phyloP scores from a whole-genome alignment of 2,797 vertebrate species.

The Poecilia velifera region DNA sequence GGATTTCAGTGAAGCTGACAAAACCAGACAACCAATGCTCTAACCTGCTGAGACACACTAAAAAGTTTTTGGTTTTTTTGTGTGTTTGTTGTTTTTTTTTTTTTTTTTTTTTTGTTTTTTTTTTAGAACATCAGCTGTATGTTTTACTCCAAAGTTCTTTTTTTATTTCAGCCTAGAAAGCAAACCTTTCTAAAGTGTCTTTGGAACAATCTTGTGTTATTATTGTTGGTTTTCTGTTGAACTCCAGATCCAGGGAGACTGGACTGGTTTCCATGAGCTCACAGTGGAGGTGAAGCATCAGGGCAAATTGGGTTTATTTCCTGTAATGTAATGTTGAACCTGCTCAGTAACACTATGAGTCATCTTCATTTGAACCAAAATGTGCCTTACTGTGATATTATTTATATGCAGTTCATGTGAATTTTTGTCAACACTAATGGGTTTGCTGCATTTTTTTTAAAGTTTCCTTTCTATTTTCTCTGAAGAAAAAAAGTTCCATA shows the following conservation, averaged over 20 bases:
- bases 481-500: conserved; percentile 4
- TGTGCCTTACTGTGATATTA: conserved; percentile 31
- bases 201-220: conserved; percentile 1
- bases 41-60: conserved; percentile 3
- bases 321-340: conserved; percentile 19
- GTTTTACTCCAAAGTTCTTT: background rate
- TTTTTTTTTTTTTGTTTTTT: background rate
- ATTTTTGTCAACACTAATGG: conserved; percentile 45
- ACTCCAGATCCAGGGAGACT: background rate
- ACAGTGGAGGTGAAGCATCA: background rate
- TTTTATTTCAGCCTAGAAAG: background rate
- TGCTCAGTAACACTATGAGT: conserved; percentile 33
- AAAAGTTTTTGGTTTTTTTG: background rate
- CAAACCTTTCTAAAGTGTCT: background rate
- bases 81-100: no score
- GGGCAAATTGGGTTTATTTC: conserved; percentile 15
- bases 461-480: conserved; percentile 43
- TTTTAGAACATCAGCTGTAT: conserved; percentile 7
- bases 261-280: background rate
- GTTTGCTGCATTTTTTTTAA: conserved; percentile 26
- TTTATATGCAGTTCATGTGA: conserved; percentile 44
- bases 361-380: conserved; percentile 17
- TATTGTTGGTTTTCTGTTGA: conserved; percentile 16
- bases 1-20: conserved; percentile 12
- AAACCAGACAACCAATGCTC: background rate